Conservation (phyloP, 2,113 vertebrate species). For the Muntiacus reevesi region DNA sequence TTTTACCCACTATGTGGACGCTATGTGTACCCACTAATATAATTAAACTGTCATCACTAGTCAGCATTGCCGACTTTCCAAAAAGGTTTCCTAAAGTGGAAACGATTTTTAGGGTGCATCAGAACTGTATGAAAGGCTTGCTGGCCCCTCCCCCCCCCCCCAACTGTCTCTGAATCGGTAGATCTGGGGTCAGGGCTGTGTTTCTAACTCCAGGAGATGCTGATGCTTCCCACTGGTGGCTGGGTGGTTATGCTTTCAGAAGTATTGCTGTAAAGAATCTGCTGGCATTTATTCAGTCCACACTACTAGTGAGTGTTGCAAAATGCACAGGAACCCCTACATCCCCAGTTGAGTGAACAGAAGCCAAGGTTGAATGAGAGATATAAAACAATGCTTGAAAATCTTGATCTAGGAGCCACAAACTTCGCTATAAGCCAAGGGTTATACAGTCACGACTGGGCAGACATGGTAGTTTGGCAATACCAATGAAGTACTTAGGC, state of each 20-base stretch:
- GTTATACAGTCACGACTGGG: too few species aligned
- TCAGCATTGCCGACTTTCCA: neutral
- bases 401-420: neutral
- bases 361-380: neutral
- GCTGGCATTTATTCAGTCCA: neutral
- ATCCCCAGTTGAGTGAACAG: neutral
- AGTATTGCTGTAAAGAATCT: neutral
- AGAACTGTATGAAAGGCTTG: neutral
- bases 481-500: neutral
- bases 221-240: too few species aligned
- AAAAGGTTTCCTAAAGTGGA: neutral
- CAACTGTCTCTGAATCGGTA: neutral
- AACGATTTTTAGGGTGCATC: neutral
- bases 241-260: neutral
- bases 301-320: neutral
- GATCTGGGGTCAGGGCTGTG: neutral
- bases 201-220: neutral
- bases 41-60: neutral
- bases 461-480: neutral
- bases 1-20: neutral
- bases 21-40: neutral
- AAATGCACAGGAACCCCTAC: neutral
- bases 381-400: neutral
- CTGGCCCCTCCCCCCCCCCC: accelerated
- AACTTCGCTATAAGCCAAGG: neutral